phyloP scores from a whole-genome alignment of 2,888 invertebrate genomes.

The Sinodicranocentrus sp. region DNA sequence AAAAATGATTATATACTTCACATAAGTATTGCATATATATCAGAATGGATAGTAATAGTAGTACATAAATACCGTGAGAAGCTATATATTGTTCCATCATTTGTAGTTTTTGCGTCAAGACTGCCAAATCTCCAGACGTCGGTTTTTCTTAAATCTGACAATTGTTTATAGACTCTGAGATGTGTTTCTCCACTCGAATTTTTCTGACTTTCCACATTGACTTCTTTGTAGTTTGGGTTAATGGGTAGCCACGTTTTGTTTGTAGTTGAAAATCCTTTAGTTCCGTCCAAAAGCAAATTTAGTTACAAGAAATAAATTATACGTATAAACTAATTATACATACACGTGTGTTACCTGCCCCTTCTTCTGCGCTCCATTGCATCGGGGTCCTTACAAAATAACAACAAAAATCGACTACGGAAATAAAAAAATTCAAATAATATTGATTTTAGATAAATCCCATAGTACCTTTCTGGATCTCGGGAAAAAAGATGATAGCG shows the following conservation, averaged over 20 bases:
- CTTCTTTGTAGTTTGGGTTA: slow-evolving; percentile 75
- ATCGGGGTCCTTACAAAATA: slow-evolving; percentile 87
- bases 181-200: slow-evolving; percentile 74
- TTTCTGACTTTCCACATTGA: slow-evolving; percentile 77
- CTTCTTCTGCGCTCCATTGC: slow-evolving; percentile 83
- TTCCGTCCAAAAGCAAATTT: too few species aligned
- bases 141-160: slow-evolving; percentile 72
- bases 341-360: slow-evolving; percentile 64
- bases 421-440: too few species aligned
- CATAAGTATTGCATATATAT: too few species aligned
- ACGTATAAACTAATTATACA: too few species aligned
- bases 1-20: too few species aligned
- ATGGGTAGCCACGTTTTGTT: slow-evolving; percentile 75
- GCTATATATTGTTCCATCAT: slow-evolving; percentile 77
- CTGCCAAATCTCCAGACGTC: slow-evolving; percentile 81
- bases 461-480: slow-evolving; percentile 41
- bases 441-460: too few species aligned
- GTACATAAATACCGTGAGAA: slow-evolving; percentile 71
- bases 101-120: slow-evolving; percentile 77
- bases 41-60: too few species aligned
- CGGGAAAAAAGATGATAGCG: slow-evolving; percentile 53
- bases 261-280: slow-evolving; percentile 71
- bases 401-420: too few species aligned
- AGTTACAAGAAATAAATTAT: too few species aligned
- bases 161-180: slow-evolving; percentile 75